These are phyloP conservation scores for Rhogogaster chlorosoma DNA, from an alignment of 2,888 invertebrate species.

Conservation along the genomic window DNA sequence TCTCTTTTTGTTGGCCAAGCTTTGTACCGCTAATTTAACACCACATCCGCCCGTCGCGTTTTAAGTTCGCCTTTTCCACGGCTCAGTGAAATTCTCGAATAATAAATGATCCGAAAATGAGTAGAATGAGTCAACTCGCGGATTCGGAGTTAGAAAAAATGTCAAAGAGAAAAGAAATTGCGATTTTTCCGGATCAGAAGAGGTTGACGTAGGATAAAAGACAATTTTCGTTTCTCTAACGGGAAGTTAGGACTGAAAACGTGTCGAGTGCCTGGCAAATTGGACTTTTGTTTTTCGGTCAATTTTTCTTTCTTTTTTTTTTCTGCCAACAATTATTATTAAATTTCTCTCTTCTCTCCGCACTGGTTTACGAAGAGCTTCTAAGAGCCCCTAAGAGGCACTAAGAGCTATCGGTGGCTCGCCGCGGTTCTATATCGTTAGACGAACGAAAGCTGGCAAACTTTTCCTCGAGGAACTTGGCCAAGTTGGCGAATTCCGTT, in stretches of 20 bases:
- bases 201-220: neutral
- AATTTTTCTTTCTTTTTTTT: neutral
- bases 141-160: neutral
- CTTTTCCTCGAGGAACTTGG: slow-evolving; percentile 23
- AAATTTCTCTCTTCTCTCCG: neutral
- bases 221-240: neutral
- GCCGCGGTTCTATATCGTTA: neutral
- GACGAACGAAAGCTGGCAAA: slow-evolving; percentile 3
- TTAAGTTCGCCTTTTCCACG: neutral
- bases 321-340: neutral
- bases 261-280: neutral
- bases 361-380: slow-evolving; percentile 23
- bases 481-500: slow-evolving; percentile 11
- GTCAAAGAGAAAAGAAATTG: neutral
- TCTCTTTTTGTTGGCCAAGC: neutral
- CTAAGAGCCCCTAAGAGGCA: slow-evolving; percentile 45
- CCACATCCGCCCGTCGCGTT: neutral
- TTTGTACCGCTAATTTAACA: neutral
- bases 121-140: neutral
- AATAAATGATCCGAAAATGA: neutral
- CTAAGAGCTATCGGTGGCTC: slow-evolving; percentile 47
- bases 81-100: neutral
- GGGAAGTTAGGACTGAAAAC: neutral
- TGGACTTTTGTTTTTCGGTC: neutral
- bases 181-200: neutral